Evolutionary conservation across 2,797 vertebrate species (phyloP).

Genomic region (Parauchenoglanis punctatus): DNA sequence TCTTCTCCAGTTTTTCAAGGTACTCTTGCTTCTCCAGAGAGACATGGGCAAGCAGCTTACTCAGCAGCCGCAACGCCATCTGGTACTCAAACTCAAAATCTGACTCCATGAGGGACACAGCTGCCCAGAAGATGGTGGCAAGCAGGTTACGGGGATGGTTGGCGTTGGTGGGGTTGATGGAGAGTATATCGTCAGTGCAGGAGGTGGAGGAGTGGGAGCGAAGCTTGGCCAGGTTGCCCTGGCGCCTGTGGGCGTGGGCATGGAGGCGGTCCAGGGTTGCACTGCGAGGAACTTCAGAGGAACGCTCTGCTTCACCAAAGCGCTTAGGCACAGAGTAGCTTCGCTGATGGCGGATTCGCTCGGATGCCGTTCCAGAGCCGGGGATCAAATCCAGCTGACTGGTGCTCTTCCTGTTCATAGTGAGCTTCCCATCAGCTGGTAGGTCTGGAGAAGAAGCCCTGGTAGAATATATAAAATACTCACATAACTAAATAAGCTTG

Average conservation of each 20-base stretch:
- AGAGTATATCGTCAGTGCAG: conserved; percentile 57
- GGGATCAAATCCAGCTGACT: conserved; percentile 90
- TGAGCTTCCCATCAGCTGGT: conserved; percentile 85
- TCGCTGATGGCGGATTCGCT: conserved; percentile 90
- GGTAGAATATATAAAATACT: background rate
- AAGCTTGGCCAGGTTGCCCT: conserved; percentile 70
- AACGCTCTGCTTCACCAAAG: conserved; percentile 76
- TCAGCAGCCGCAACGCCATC: conserved; percentile 92
- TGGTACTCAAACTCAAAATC: conserved; percentile 99
- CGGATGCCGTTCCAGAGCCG: conserved; percentile 78
- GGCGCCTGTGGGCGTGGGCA: conserved; percentile 88
- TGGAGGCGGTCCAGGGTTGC: conserved; percentile 96
- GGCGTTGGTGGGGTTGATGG: conserved; percentile 86
- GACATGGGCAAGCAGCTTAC: conserved; percentile 88
- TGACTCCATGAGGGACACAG: conserved; percentile 96
- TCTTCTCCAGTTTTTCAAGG: conserved; percentile 93
- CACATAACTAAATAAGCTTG: background rate
- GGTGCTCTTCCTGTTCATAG: conserved; percentile 91
- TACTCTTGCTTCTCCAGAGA: conserved; percentile 93
- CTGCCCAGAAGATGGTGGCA: conserved; percentile 97
- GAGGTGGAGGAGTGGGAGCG: conserved; percentile 83
- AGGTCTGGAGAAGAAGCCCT: conserved; percentile 95
- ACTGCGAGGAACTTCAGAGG: conserved; percentile 85
- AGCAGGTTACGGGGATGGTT: conserved; percentile 91
- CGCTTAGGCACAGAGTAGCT: conserved; percentile 98